A percentile compares a stretch with the other conserved stretches of the same genome.
These are phyloP conservation scores for Agriopis leucophaearia DNA, from an alignment of 2,888 invertebrate species.

Conservation along the genomic window DNA sequence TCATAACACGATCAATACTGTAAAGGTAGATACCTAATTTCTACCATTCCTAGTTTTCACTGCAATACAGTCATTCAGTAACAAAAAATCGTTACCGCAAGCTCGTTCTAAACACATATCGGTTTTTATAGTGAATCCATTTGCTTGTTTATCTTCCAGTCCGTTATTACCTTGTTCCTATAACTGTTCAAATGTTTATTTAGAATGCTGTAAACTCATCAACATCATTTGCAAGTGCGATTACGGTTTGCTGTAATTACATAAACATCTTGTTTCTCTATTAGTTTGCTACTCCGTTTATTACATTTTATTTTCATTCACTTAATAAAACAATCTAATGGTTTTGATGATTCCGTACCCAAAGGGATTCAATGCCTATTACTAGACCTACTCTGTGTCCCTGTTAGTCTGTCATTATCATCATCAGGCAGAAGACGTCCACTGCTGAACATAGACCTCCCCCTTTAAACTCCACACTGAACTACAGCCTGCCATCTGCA, in stretches of 20 bases:
- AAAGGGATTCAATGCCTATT: not conserved
- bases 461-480: too few species aligned
- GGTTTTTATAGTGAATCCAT: slow-evolving; percentile 72
- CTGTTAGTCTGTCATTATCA: too few species aligned
- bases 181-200: slow-evolving; percentile 64
- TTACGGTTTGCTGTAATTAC: slow-evolving; percentile 42
- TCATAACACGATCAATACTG: not conserved
- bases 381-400: too few species aligned
- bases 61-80: slow-evolving; percentile 55
- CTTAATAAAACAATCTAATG: not conserved
- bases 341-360: not conserved
- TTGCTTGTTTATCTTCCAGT: slow-evolving; percentile 69
- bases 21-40: not conserved
- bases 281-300: slow-evolving; percentile 17
- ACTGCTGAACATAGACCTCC: too few species aligned
- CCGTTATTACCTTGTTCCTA: slow-evolving; percentile 65
- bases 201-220: slow-evolving; percentile 53
- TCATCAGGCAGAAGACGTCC: too few species aligned
- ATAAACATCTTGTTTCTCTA: slow-evolving; percentile 40
- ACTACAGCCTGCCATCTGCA: too few species aligned
- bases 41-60: slow-evolving; percentile 14
- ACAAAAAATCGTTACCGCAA: slow-evolving; percentile 47
- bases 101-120: slow-evolving; percentile 67
- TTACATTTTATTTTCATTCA: not conserved
- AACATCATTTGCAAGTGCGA: slow-evolving; percentile 39